phyloP scores from a whole-genome alignment of 2,113 vertebrate species.

The Crotalus helleri region DNA sequence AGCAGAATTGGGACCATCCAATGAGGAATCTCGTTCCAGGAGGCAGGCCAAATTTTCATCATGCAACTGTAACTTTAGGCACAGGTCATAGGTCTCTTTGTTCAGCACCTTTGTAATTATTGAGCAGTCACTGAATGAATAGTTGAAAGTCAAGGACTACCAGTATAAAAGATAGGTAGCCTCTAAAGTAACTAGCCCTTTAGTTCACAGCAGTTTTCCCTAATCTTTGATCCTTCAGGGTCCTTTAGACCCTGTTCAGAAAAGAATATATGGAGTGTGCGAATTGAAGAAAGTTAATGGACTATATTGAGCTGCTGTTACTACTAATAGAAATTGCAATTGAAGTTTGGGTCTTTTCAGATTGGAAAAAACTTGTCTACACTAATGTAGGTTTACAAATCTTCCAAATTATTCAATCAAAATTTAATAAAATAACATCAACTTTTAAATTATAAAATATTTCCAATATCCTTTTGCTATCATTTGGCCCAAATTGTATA shows the following conservation, averaged over 20 bases:
- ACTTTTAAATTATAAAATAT: not conserved
- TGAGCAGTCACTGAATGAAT: not conserved
- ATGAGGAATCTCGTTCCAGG: not conserved
- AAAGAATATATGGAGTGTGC: not conserved
- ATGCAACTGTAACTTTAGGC: not conserved
- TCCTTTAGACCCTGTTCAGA: not conserved
- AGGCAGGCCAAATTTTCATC: not conserved
- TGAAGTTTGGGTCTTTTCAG: not conserved
- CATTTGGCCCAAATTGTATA: not conserved
- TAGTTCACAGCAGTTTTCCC: not conserved
- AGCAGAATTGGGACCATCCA: not conserved
- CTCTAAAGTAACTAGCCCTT: not conserved
- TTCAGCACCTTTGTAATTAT: not conserved
- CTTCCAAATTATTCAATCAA: not conserved
- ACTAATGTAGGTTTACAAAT: not conserved
- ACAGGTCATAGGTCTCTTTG: not conserved
- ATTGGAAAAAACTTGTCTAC: not conserved
- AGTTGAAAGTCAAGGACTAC: not conserved
- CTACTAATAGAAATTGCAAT: not conserved
- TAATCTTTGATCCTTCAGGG: too few relatives aligned
- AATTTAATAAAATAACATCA: not conserved
- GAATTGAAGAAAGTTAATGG: not conserved
- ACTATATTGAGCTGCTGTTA: not conserved
- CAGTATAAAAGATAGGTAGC: not conserved
- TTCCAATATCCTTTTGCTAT: not conserved